phyloP scores from a whole-genome alignment of 2,888 invertebrate genomes.

The Acleris literana region DNA sequence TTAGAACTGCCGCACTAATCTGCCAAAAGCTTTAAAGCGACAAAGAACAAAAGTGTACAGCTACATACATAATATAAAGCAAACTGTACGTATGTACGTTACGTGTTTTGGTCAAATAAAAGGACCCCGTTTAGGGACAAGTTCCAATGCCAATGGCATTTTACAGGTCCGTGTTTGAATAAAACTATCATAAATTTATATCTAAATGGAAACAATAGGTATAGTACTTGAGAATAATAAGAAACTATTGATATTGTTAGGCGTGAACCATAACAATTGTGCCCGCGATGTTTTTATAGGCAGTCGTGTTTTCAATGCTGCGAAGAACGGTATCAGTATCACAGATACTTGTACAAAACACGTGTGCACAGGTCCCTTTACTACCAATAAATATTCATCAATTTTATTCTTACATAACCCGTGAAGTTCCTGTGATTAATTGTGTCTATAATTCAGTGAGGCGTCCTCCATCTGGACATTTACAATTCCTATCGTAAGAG shows the following conservation, averaged over 20 bases:
- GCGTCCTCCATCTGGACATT: constrained; percentile 46
- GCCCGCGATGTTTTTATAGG: not conserved
- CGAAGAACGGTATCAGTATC: constrained; percentile 35
- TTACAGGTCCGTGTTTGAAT: no score
- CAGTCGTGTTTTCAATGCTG: constrained; percentile 39
- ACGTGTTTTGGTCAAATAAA: no score
- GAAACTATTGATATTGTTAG: constrained; percentile 49
- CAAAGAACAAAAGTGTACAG: no score
- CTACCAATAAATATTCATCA: no score
- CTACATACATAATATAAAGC: no score
- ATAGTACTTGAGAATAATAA: constrained; percentile 16
- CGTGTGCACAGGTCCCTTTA: constrained; percentile 51
- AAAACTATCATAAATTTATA: no score
- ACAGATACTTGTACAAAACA: constrained; percentile 41
- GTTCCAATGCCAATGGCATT: no score
- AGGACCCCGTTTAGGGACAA: no score
- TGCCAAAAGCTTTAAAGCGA: no score
- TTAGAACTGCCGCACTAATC: no score
- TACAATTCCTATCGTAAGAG: constrained; percentile 48
- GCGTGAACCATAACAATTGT: constrained; percentile 43
- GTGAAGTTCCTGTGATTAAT: constrained; percentile 54
- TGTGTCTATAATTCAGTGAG: constrained; percentile 52
- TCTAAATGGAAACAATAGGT: constrained; percentile 17
- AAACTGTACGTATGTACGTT: no score
- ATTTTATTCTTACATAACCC: no score